Conservation (phyloP, 2,888 invertebrate species). For the Leucozona laternaria region DNA sequence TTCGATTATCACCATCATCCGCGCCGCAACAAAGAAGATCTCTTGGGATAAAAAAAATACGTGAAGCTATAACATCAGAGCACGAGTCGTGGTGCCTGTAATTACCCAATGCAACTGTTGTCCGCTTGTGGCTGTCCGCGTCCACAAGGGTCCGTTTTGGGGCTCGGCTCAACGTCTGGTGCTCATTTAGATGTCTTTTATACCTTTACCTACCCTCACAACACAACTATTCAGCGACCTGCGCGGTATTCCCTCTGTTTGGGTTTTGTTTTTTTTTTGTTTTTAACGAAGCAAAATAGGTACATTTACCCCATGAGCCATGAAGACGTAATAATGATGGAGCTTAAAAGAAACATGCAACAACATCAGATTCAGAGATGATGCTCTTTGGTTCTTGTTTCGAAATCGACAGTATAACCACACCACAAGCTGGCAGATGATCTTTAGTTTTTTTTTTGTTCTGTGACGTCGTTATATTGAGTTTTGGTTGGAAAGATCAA, state of each 20-base stretch:
- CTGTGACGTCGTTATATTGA: neutral
- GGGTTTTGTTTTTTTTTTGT: slow-evolving; percentile 24
- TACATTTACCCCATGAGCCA: slow-evolving; percentile 49
- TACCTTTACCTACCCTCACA: slow-evolving; percentile 74
- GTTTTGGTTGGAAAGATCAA: slow-evolving; percentile 4
- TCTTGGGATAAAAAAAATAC: slow-evolving; percentile 72
- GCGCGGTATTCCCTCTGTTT: slow-evolving; percentile 52
- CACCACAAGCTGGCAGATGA: slow-evolving; percentile 74
- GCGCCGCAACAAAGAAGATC: slow-evolving; percentile 67
- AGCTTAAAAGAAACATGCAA: slow-evolving; percentile 40
- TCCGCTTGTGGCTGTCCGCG: slow-evolving; percentile 40
- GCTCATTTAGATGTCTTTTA: slow-evolving; percentile 60
- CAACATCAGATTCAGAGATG: slow-evolving; percentile 34
- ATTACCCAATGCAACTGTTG: slow-evolving; percentile 59
- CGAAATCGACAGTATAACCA: slow-evolving; percentile 61
- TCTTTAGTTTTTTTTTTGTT: slow-evolving; percentile 28
- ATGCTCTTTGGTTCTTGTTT: slow-evolving; percentile 48
- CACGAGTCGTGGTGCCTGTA: slow-evolving; percentile 69
- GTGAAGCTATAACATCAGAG: slow-evolving; percentile 49
- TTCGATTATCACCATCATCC: slow-evolving; percentile 76
- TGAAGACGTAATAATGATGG: slow-evolving; percentile 40
- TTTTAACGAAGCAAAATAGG: slow-evolving; percentile 26
- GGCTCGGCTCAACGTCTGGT: slow-evolving; percentile 70
- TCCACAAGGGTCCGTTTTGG: slow-evolving; percentile 45
- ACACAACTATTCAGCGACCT: slow-evolving; percentile 51